Conservation (phyloP, 2,888 invertebrate genomes). For the Orthonychiurus folsomi region DNA sequence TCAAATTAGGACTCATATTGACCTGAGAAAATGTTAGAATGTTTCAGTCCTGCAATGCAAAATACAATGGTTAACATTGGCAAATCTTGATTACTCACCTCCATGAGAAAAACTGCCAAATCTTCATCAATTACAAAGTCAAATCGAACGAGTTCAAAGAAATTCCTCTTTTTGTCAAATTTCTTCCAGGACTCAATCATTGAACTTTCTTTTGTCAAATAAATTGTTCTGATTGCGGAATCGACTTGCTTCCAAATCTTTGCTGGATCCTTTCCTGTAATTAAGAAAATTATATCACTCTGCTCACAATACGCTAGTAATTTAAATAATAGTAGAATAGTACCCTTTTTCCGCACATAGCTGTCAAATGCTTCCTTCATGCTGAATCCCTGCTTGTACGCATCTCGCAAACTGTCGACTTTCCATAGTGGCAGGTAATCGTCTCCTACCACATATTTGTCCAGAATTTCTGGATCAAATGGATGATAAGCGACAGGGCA, state of each 20-base stretch:
- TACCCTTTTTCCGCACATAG: conserved; percentile 45
- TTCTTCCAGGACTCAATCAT: conserved; percentile 52
- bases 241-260: conserved; percentile 72
- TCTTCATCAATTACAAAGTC: conserved; percentile 86
- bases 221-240: conserved; percentile 62
- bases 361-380: conserved; percentile 79
- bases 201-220: conserved; percentile 61
- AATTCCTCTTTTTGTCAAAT: conserved; percentile 51
- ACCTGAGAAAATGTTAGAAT: conserved; percentile 54
- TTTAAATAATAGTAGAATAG: too few species aligned
- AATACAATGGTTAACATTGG: neutral
- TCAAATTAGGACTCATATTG: conserved; percentile 96
- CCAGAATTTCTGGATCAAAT: conserved; percentile 65
- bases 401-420: conserved; percentile 64
- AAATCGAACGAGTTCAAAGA: conserved; percentile 91
- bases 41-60: conserved; percentile 1
- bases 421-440: conserved; percentile 93
- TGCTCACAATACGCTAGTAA: too few species aligned
- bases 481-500: conserved; percentile 84
- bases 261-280: conserved; percentile 59
- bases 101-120: conserved; percentile 76
- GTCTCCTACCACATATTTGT: conserved; percentile 90
- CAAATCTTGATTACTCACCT: conserved; percentile 47
- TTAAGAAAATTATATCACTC: too few species aligned
- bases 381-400: conserved; percentile 63